Conservation (phyloP, 2,113 vertebrate genomes). For the Malurus alboscapulatus region DNA sequence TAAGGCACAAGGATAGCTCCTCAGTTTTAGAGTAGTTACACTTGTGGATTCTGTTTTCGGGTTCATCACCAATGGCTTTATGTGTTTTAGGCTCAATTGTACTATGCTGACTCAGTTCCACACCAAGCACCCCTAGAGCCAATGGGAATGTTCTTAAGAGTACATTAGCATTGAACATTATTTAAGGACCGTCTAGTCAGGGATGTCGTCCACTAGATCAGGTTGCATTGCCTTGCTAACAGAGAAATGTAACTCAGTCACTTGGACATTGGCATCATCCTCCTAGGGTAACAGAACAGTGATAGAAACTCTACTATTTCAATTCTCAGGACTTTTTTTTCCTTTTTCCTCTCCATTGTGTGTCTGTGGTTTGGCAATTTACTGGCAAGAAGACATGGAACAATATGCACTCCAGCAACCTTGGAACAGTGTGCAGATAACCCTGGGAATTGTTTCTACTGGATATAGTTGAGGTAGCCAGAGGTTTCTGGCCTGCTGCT, state of each 20-base stretch:
- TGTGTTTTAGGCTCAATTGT: background rate
- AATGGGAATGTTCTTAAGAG: background rate
- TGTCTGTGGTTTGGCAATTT: background rate
- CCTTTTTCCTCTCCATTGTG: background rate
- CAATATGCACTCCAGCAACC: background rate
- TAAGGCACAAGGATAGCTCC: background rate
- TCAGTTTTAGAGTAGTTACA: background rate
- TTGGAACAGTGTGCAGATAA: background rate
- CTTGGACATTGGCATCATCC: background rate
- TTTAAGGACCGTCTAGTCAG: background rate
- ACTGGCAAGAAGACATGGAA: conserved; percentile 24
- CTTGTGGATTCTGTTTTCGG: background rate
- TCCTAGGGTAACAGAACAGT: background rate
- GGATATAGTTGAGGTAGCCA: background rate
- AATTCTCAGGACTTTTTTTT: background rate
- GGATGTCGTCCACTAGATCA: background rate
- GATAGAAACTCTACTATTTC: background rate
- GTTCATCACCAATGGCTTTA: background rate
- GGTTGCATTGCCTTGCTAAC: background rate
- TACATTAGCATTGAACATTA: background rate
- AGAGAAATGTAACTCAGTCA: background rate
- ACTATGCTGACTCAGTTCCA: background rate
- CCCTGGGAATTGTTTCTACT: background rate
- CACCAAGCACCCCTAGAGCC: background rate
- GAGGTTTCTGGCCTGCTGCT: background rate